Conservation (phyloP, 2,797 vertebrate genomes). For the Sorex maritimensis region DNA sequence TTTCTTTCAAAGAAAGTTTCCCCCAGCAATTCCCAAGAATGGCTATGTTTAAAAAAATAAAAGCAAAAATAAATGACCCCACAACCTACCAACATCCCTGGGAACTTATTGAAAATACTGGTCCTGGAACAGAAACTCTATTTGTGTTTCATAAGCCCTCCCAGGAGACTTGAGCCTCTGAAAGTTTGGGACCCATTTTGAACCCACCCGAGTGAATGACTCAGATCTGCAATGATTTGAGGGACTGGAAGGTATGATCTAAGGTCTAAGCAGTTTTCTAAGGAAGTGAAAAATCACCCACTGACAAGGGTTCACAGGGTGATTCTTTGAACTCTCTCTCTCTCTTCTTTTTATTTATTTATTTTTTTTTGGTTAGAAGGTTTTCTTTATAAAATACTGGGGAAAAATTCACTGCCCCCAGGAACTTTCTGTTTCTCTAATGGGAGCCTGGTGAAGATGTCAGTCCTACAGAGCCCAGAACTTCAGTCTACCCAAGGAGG, state of each 20-base stretch:
- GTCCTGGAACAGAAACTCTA: background rate
- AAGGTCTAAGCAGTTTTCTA: background rate
- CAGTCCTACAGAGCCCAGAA: too few relatives aligned
- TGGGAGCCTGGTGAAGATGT: too few relatives aligned
- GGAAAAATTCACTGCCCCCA: background rate
- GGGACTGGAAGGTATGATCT: background rate
- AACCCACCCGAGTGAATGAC: background rate
- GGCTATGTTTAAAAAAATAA: background rate
- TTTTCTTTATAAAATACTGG: background rate
- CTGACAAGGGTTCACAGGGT: background rate
- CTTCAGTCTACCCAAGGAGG: too few relatives aligned
- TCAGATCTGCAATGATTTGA: background rate
- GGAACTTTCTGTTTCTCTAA: too few relatives aligned
- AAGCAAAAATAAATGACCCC: background rate
- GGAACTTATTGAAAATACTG: background rate
- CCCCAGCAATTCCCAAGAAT: background rate
- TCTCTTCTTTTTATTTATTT: too few relatives aligned
- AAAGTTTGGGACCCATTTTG: background rate
- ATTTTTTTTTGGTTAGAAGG: background rate
- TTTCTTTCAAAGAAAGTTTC: constrained; percentile 9
- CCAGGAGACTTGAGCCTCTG: background rate
- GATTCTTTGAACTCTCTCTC: background rate
- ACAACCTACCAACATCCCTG: background rate
- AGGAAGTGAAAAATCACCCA: background rate
- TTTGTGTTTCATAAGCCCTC: background rate